Evolutionary conservation across 2,888 invertebrate genomes (phyloP), one percentile per base, ranked within the genome.

Genomic region (Acleris cristana): DNA sequence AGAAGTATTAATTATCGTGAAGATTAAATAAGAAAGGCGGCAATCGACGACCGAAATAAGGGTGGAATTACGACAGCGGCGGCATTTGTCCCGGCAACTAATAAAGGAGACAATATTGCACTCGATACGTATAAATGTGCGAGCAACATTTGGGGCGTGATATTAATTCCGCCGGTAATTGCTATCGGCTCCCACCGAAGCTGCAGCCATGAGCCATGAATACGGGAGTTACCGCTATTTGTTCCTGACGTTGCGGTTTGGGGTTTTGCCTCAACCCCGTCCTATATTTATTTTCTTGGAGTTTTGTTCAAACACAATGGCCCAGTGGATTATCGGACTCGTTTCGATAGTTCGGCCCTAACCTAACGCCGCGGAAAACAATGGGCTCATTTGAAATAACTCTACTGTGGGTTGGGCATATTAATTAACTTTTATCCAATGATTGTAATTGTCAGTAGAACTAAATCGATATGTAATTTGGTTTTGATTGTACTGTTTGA

Each of bases 41-140:
- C 87, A 85, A 89, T 89, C 85, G 88, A 85, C 80, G 83, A 74
- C 70, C 75, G 76, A 80, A 86, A 88, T 88, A 83, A 87, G 87
- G 85, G 82, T 77, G 82, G 82, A 85, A 89, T 89, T 88, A 88
- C 87, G 84, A 85, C 81, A 77, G 79, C 74, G 82, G 83, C 84
- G 84, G 86, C 90, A 90, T 91, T 92, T 89, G 89, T 92, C 87
- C 85, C 87, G 82, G 83, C 83, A 85, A 90, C 90, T 92, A 92
- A 92, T 92, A 92, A 91, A 90, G 90, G 90, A 92, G 92, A 92
- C 92, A 92, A 90, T 92, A 92, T 92, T 92, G 92, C 92, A 92
- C 85, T 92, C 91, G 87, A 92, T 90, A 90, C 87, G 88, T 91
- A 92, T 91, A 92, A 92, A 92, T 90, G 89, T 86, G 89, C 85